Percentiles rank a stretch among this genome's conserved stretches.
phyloP scores from a whole-genome alignment of 2,888 invertebrate species.

The Diabrotica balteata region DNA sequence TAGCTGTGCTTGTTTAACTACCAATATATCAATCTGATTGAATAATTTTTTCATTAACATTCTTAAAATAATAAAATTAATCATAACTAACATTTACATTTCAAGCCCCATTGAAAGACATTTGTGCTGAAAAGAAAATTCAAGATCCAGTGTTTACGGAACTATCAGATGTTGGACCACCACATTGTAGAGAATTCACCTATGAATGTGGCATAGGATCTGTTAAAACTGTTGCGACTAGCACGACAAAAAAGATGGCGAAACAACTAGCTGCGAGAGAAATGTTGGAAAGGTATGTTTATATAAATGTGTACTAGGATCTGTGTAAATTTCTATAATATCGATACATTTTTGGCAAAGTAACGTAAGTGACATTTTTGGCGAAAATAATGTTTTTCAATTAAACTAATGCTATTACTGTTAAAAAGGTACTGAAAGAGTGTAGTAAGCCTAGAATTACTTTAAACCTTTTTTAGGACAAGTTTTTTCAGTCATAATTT shows the following conservation, averaged over 20 bases:
- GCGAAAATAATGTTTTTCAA: too few relatives aligned
- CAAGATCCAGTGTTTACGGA: slow-evolving; percentile 64
- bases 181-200: slow-evolving; percentile 71
- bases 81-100: slow-evolving; percentile 25
- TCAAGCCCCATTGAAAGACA: slow-evolving; percentile 53
- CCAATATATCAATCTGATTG: too few relatives aligned
- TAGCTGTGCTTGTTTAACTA: too few relatives aligned
- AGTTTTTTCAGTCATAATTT: too few relatives aligned
- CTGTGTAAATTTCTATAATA: too few relatives aligned
- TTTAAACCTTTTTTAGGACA: too few relatives aligned
- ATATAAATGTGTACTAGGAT: neutral
- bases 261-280: slow-evolving; percentile 68
- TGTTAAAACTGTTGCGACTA: slow-evolving; percentile 64
- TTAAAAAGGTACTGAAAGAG: too few relatives aligned
- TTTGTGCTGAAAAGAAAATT: slow-evolving; percentile 62
- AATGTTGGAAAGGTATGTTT: slow-evolving; percentile 53
- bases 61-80: neutral
- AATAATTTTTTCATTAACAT: too few relatives aligned
- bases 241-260: slow-evolving; percentile 71
- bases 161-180: slow-evolving; percentile 71
- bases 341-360: too few relatives aligned
- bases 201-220: slow-evolving; percentile 64
- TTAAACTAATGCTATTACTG: too few relatives aligned
- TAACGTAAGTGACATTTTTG: too few relatives aligned
- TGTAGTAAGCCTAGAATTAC: too few relatives aligned